A percentile compares a stretch with the other conserved stretches of the same genome.
phyloP scores from a whole-genome alignment of 2,888 invertebrate species.

The Pterostichus niger region DNA sequence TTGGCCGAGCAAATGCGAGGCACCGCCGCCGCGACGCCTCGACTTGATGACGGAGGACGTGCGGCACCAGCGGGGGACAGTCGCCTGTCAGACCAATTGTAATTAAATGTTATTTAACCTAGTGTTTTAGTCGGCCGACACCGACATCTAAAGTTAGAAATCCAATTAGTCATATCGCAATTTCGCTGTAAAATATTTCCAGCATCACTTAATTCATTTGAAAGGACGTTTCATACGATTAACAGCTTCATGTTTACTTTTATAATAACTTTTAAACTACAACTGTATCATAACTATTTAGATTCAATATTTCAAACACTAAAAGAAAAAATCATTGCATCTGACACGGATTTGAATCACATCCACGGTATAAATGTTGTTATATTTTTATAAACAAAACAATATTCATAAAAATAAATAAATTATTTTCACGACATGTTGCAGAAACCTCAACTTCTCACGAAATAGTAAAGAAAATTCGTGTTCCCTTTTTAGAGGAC shows the following conservation, averaged over 20 bases:
- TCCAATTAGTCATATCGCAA: constrained; percentile 47
- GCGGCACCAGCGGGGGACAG: constrained; percentile 15
- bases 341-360: too few species aligned
- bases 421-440: too few species aligned
- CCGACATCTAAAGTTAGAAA: constrained; percentile 48
- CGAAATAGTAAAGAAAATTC: too few species aligned
- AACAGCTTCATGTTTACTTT: not conserved
- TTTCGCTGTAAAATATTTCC: constrained; percentile 20
- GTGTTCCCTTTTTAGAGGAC: too few species aligned
- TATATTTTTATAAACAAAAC: too few species aligned
- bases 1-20: not conserved
- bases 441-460: too few species aligned
- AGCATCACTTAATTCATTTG: constrained; percentile 41
- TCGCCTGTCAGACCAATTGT: constrained; percentile 45
- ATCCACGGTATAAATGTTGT: too few species aligned
- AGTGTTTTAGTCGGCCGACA: constrained; percentile 32
- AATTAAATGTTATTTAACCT: constrained; percentile 56
- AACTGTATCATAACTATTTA: too few species aligned
- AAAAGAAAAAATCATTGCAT: too few species aligned
- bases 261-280: not conserved
- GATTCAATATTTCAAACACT: too few species aligned
- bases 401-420: too few species aligned
- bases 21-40: not conserved
- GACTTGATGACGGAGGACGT: constrained; percentile 7
- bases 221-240: constrained; percentile 20